Percentiles rank a stretch among this genome's conserved stretches.
These are phyloP conservation scores for Haemorhous mexicanus DNA, from an alignment of 2,113 vertebrate genomes.

Conservation along the genomic window DNA sequence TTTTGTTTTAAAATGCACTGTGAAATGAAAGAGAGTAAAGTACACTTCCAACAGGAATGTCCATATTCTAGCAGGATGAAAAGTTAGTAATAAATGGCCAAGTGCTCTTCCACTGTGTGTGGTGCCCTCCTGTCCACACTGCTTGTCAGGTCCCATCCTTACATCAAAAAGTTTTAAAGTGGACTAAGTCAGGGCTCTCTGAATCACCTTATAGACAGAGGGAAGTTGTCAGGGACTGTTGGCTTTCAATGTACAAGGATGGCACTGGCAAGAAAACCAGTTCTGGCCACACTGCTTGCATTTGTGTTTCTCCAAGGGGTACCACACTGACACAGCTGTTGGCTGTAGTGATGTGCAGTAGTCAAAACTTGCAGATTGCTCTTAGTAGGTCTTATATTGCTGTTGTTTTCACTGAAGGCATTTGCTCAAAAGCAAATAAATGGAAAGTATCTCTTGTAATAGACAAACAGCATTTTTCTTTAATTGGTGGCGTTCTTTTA, in stretches of 20 bases:
- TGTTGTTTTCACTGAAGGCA: not conserved
- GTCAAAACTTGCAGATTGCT: not conserved
- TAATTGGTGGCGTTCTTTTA: not conserved
- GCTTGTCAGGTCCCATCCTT: not conserved
- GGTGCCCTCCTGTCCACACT: not conserved
- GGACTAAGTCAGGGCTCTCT: not conserved
- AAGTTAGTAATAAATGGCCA: not conserved
- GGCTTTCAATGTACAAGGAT: not conserved
- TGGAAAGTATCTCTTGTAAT: not conserved
- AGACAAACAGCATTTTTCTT: not conserved
- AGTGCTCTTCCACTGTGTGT: not conserved
- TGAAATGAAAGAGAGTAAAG: not conserved
- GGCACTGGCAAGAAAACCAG: not conserved
- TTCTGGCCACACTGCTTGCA: not conserved
- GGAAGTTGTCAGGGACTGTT: not conserved
- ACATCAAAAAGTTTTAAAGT: not conserved
- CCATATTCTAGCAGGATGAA: not conserved
- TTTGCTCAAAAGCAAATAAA: not conserved
- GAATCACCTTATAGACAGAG: not conserved
- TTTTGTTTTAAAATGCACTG: not conserved
- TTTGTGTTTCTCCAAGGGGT: not conserved
- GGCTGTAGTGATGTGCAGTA: not conserved
- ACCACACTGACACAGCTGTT: not conserved
- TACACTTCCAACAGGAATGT: not conserved
- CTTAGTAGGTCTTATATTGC: not conserved